These are phyloP conservation scores for Todiramphus saurophagus DNA, from an alignment of 2,113 vertebrate species.

Conservation along the genomic window DNA sequence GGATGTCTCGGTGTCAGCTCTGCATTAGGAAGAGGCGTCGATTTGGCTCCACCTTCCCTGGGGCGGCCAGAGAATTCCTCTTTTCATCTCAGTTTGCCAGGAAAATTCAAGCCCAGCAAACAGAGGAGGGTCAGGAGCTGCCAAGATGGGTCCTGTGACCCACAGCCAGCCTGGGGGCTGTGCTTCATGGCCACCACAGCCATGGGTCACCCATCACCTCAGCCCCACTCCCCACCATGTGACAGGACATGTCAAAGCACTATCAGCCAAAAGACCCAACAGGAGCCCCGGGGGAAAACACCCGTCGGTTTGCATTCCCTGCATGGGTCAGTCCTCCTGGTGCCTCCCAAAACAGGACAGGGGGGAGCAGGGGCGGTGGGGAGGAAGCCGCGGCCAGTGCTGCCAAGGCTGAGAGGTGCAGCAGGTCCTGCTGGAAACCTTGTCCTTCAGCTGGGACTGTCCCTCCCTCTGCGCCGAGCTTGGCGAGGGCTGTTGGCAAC, in stretches of 20 bases:
- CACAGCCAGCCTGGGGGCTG: neutral
- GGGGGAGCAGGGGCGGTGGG: neutral
- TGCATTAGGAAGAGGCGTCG: accelerated
- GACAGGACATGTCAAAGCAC: neutral
- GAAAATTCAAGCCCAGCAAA: neutral
- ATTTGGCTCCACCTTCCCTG: neutral
- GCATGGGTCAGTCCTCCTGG: neutral
- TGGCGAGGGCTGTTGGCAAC: neutral
- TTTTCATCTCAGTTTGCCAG: neutral
- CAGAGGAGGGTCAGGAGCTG: neutral
- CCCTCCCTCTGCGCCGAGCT: neutral
- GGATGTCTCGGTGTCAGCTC: neutral
- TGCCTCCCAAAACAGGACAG: neutral
- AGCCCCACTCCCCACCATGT: neutral
- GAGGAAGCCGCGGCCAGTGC: no score
- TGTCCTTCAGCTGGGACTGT: neutral
- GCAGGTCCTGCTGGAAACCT: neutral
- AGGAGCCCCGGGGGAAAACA: accelerated
- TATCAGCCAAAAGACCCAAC: neutral
- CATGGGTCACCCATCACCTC: accelerated
- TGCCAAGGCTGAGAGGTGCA: neutral
- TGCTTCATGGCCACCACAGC: neutral
- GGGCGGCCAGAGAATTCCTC: neutral
- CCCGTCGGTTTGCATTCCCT: neutral
- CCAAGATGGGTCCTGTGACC: neutral